These are phyloP conservation scores for Notarius lentiginosus DNA, from an alignment of 2,113 vertebrate genomes.

Conservation along the genomic window DNA sequence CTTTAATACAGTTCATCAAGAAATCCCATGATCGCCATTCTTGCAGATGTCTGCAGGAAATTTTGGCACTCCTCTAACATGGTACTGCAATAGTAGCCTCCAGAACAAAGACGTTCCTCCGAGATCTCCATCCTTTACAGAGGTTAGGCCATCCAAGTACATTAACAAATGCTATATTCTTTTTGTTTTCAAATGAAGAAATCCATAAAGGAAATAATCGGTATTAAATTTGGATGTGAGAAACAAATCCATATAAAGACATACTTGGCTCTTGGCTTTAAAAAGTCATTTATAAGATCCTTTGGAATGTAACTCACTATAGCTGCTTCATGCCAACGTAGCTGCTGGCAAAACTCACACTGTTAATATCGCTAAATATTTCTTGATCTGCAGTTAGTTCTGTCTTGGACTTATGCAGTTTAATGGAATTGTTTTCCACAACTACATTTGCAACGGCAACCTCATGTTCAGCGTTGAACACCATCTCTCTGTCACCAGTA, in stretches of 20 bases:
- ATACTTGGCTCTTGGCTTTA: constrained; percentile 2
- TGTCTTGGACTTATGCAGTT: neutral
- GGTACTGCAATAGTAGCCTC: neutral
- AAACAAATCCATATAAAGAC: neutral
- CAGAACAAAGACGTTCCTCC: neutral
- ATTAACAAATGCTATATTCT: neutral
- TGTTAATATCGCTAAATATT: neutral
- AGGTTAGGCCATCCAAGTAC: neutral
- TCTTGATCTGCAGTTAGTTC: neutral
- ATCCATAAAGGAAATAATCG: neutral
- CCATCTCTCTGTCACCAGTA: neutral
- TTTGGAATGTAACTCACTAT: neutral
- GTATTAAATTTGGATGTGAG: neutral
- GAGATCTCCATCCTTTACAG: neutral
- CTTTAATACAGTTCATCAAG: neutral
- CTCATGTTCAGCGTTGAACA: neutral
- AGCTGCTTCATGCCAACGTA: neutral
- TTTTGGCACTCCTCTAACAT: neutral
- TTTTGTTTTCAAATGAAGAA: neutral
- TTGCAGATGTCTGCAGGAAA: neutral
- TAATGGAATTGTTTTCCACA: neutral
- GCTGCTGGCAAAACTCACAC: neutral
- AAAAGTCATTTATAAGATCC: neutral
- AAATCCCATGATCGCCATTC: neutral
- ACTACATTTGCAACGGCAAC: neutral